Evolutionary conservation across 2,888 invertebrate genomes (phyloP).

Genomic region (Zele albiditarsus): DNA sequence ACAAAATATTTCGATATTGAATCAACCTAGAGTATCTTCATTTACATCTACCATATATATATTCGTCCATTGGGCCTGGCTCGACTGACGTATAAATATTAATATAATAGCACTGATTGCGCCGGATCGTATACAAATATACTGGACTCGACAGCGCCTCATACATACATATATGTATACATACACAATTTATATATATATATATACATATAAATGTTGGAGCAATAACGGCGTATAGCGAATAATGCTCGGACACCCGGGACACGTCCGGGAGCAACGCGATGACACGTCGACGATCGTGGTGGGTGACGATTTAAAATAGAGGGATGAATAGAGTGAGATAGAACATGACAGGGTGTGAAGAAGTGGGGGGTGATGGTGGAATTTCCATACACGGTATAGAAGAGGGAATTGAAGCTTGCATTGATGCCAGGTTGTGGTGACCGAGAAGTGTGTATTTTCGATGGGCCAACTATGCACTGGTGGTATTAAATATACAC

Average conservation of each 20-base stretch:
- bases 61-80: background rate
- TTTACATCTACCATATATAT: too few relatives aligned
- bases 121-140: constrained; percentile 57
- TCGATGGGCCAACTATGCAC: constrained; percentile 49
- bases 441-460: constrained; percentile 7
- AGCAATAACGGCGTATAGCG: constrained; percentile 49
- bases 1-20: too few relatives aligned
- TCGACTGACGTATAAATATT: constrained; percentile 61
- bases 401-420: constrained; percentile 45
- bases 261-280: constrained; percentile 57
- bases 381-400: constrained; percentile 39
- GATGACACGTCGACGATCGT: constrained; percentile 53
- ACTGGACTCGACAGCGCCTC: constrained; percentile 6
- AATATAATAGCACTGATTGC: constrained; percentile 67
- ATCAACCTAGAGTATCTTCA: too few relatives aligned
- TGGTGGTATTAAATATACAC: constrained; percentile 71
- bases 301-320: constrained; percentile 36
- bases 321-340: constrained; percentile 40
- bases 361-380: constrained; percentile 3
- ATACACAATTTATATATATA: background rate
- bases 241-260: constrained; percentile 53
- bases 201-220: constrained; percentile 24
- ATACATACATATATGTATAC: constrained; percentile 14
- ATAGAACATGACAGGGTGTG: constrained; percentile 38
- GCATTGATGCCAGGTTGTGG: constrained; percentile 29